Evolutionary conservation across 2,888 invertebrate species (phyloP).

Genomic region (Drosophila helvetica): DNA sequence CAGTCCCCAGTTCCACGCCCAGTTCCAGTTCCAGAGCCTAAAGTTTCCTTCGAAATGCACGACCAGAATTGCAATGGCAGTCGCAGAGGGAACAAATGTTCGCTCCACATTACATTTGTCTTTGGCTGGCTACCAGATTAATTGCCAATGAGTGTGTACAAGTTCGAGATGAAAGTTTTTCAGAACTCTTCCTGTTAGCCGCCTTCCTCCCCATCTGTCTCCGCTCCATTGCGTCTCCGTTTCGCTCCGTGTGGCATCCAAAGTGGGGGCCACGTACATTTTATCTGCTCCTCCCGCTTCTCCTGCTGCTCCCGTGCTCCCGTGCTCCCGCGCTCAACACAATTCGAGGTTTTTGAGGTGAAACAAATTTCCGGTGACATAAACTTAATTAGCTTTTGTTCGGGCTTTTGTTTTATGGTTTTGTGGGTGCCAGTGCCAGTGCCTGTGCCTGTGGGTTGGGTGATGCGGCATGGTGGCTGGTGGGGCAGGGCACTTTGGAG

Average conservation of each 20-base stretch:
- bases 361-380: slow-evolving; percentile 84
- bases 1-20: slow-evolving; percentile 17
- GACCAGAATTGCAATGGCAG: slow-evolving; percentile 59
- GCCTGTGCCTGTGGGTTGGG: slow-evolving; percentile 48
- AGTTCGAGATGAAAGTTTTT: slow-evolving; percentile 76
- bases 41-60: slow-evolving; percentile 61
- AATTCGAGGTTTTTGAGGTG: slow-evolving; percentile 82
- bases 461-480: slow-evolving; percentile 13
- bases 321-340: slow-evolving; percentile 57
- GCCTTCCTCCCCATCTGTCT: slow-evolving; percentile 8
- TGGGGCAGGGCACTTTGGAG: slow-evolving; percentile 22
- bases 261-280: slow-evolving; percentile 68
- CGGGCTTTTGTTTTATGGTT: slow-evolving; percentile 77
- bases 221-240: slow-evolving; percentile 43
- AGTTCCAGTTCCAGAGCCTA: slow-evolving; percentile 18
- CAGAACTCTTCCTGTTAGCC: slow-evolving; percentile 49
- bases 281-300: slow-evolving; percentile 59
- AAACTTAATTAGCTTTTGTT: slow-evolving; percentile 84
- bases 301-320: slow-evolving; percentile 8
- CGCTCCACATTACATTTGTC: slow-evolving; percentile 68
- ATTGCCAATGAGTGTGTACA: slow-evolving; percentile 82
- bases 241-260: slow-evolving; percentile 57
- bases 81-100: slow-evolving; percentile 39
- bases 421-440: slow-evolving; percentile 68
- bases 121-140: slow-evolving; percentile 76